A percentile compares a stretch with the other conserved stretches of the same genome.
phyloP scores from a whole-genome alignment of 2,113 vertebrate genomes.

The Oryzias curvinotus region DNA sequence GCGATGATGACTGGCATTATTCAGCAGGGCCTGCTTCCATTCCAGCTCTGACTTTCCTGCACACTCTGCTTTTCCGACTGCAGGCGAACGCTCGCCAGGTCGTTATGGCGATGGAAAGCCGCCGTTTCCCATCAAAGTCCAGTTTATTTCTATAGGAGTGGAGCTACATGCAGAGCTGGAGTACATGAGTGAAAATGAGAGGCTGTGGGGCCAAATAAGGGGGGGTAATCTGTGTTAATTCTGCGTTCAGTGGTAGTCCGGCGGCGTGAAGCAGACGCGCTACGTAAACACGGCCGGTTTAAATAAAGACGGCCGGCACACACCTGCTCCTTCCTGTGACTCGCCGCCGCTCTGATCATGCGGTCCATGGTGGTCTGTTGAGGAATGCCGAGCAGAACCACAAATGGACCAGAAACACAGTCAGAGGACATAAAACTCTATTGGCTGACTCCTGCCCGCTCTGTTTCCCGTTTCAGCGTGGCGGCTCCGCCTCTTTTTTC shows the following conservation, averaged over 20 bases:
- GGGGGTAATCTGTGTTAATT: constrained; percentile 17
- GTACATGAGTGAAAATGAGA: constrained; percentile 19
- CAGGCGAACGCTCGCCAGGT: constrained; percentile 46
- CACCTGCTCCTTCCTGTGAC: constrained; percentile 52
- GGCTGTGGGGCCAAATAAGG: constrained; percentile 4
- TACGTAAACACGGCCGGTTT: constrained; percentile 27
- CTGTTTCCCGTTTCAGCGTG: constrained; percentile 19
- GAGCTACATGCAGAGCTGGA: constrained; percentile 25
- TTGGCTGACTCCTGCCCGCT: constrained; percentile 55
- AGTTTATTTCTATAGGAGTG: constrained; percentile 56
- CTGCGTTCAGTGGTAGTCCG: constrained; percentile 32
- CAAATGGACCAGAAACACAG: constrained; percentile 68
- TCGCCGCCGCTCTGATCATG: constrained; percentile 50
- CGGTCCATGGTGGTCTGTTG: constrained; percentile 60
- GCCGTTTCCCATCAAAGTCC: constrained; percentile 62
- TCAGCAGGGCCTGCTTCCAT: constrained; percentile 41
- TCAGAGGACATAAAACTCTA: constrained; percentile 72
- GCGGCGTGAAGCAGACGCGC: constrained; percentile 19
- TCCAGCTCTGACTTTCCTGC: constrained; percentile 46
- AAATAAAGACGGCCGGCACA: constrained; percentile 45
- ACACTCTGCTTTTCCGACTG: constrained; percentile 55
- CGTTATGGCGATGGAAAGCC: constrained; percentile 50
- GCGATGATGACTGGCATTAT: constrained; percentile 32
- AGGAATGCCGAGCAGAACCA: constrained; percentile 68
- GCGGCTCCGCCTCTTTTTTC: too few relatives aligned